Evolutionary conservation across 2,797 vertebrate species (phyloP), one percentile per base, ranked within the genome.

Genomic region (Pygocentrus nattereri): DNA sequence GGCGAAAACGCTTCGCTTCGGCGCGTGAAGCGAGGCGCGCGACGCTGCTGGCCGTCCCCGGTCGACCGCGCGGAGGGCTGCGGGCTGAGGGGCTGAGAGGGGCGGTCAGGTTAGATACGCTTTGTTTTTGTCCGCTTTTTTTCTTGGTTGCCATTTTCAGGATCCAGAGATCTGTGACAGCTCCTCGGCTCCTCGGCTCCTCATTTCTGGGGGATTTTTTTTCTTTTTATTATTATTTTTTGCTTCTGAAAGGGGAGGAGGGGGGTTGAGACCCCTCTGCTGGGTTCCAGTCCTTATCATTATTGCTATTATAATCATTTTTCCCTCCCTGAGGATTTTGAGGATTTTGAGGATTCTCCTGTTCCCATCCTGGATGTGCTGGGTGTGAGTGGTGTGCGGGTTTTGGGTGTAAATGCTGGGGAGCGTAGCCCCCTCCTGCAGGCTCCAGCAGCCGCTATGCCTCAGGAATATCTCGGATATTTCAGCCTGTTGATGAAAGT

Each of bases 401-500:
- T 82, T 85, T 74, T 59, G 71, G 85, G 80, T 88, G 85, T 92
- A 85, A 79, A 92, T 92, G 88, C 83, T 86, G 89, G 91, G 86
- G 87, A 91, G 89, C 89, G 91, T 92, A 91, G 92, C 87, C 87
- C 89, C 87, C 89, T 90, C 87, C 87, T 88, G 81, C 82, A 85
- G 91, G 86, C 86, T 88, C 88, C 80, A 78, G 81, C 82, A 87
- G 86, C 81, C 83, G 82, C 59, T 89, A 91, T 85, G 90, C 91
- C 80, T 91, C 88, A 93, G 90, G 93, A 88, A 95, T 92, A 92
- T 93, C 93, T 88, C 90, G 92, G 93, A 95, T 92, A 92, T 93
- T 93, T 88, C 90, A 92, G 93, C 92, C 92, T 92, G 93, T 93
- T 95, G 94, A 94, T 93, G 93, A 92, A 71, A 91, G 91, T 81